These are phyloP conservation scores for Agriopis marginaria DNA, from an alignment of 2,888 invertebrate genomes.

Conservation along the genomic window DNA sequence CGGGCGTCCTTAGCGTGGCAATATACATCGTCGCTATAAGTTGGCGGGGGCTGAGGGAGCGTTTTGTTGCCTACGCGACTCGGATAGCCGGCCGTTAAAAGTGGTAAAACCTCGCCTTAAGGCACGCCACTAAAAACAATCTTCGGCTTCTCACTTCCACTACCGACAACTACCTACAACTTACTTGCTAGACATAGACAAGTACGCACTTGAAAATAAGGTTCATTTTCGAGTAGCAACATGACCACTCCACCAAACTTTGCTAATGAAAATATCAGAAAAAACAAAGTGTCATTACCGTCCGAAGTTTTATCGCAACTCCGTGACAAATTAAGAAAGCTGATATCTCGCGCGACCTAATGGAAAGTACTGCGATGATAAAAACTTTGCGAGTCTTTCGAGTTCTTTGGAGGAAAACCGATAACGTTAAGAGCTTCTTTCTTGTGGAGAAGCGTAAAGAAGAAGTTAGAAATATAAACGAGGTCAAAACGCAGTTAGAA, in stretches of 20 bases:
- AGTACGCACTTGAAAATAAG: not conserved
- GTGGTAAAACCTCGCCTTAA: too few species aligned
- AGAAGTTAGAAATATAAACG: too few species aligned
- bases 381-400: slow-evolving; percentile 23
- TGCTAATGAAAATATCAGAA: slow-evolving; percentile 65
- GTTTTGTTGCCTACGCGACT: too few species aligned
- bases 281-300: slow-evolving; percentile 67
- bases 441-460: not conserved
- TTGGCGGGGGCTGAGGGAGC: too few species aligned
- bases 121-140: too few species aligned
- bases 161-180: too few species aligned
- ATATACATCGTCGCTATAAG: too few species aligned
- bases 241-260: slow-evolving; percentile 29
- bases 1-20: too few species aligned
- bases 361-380: slow-evolving; percentile 35
- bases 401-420: slow-evolving; percentile 9
- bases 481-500: too few species aligned
- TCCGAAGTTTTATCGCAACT: slow-evolving; percentile 66
- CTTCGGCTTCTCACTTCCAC: not conserved
- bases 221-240: not conserved
- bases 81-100: too few species aligned
- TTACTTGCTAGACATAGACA: too few species aligned
- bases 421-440: not conserved
- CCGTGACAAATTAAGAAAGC: slow-evolving; percentile 76
- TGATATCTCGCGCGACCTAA: slow-evolving; percentile 45